Conservation (phyloP, 2,888 invertebrate species). For the Scotopteryx bipunctaria region DNA sequence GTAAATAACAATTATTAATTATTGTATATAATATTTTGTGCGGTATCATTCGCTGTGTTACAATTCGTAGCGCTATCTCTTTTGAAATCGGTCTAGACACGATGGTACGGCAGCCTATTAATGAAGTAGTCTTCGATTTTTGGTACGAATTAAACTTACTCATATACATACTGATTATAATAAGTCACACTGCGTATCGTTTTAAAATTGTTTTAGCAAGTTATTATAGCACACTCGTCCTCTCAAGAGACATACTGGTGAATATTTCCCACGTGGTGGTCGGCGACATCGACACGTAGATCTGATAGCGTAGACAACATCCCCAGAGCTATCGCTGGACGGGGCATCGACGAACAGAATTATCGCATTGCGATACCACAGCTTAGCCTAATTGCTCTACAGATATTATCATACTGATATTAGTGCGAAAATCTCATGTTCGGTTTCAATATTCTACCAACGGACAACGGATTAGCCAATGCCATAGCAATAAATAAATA, state of each 20-base stretch:
- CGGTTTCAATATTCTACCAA: too few relatives aligned
- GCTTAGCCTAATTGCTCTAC: slow-evolving; percentile 75
- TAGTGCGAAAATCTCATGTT: not conserved
- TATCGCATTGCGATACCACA: slow-evolving; percentile 71
- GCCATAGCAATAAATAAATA: too few relatives aligned
- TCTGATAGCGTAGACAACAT: slow-evolving; percentile 78
- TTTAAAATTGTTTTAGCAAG: not conserved
- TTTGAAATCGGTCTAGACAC: too few relatives aligned
- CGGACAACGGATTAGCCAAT: too few relatives aligned
- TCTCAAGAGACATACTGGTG: slow-evolving; percentile 14
- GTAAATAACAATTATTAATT: too few relatives aligned
- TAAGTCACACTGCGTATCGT: too few relatives aligned
- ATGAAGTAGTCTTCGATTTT: too few relatives aligned
- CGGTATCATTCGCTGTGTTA: too few relatives aligned
- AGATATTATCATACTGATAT: slow-evolving; percentile 29
- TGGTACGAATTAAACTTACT: not conserved
- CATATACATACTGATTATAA: too few relatives aligned
- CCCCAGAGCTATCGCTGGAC: slow-evolving; percentile 71
- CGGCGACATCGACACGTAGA: slow-evolving; percentile 70
- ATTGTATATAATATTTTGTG: too few relatives aligned
- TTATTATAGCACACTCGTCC: not conserved
- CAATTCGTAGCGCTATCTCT: too few relatives aligned
- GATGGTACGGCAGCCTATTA: slow-evolving; percentile 2
- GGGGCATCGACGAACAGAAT: slow-evolving; percentile 77
- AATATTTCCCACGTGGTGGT: slow-evolving; percentile 66